phyloP scores from a whole-genome alignment of 2,113 vertebrate genomes.

The Ailurus styani region DNA sequence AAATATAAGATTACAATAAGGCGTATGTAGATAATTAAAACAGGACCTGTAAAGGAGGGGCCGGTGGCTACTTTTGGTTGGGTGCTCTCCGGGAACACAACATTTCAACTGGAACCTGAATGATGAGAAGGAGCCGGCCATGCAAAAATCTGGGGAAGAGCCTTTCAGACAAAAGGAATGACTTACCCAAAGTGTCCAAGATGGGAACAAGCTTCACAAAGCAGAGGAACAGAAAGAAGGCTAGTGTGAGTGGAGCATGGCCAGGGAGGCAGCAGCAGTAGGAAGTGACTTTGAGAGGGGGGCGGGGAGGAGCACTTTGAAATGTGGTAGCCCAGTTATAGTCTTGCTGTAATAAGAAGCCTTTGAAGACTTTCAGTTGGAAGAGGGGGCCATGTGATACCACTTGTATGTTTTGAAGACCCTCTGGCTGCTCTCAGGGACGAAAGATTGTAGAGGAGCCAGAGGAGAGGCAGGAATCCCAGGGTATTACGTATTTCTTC shows the following conservation, averaged over 20 bases:
- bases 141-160: neutral
- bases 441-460: too few species aligned
- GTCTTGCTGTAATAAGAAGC: neutral
- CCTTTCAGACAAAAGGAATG: neutral
- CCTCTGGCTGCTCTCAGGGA: neutral
- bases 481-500: neutral
- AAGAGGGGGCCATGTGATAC: neutral
- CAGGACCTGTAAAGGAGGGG: neutral
- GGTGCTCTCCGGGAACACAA: neutral
- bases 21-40: neutral
- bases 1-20: neutral
- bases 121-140: neutral
- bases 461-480: neutral
- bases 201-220: neutral
- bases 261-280: neutral
- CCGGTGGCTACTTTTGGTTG: neutral
- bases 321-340: rapidly evolving
- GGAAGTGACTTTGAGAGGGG: neutral
- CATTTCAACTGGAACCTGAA: neutral
- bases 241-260: neutral
- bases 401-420: neutral
- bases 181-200: neutral
- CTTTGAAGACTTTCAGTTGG: neutral
- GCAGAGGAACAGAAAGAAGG: neutral
- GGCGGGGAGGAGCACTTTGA: neutral